A percentile compares a stretch with the other conserved stretches of the same genome.
phyloP scores from a whole-genome alignment of 2,888 invertebrate species.

The Callimorpha dominula region DNA sequence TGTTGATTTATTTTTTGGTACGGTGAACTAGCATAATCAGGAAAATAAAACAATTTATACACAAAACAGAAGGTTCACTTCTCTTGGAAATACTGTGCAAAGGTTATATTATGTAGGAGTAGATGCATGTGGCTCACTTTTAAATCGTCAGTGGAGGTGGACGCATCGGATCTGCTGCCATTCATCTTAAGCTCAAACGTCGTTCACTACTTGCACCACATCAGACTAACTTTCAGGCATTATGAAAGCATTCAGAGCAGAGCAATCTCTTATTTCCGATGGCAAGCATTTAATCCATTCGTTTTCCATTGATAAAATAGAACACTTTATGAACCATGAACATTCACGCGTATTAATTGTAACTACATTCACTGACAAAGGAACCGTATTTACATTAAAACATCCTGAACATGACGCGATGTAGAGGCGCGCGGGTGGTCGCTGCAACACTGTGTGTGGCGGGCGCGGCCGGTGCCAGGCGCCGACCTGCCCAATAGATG shows the following conservation, averaged over 20 bases:
- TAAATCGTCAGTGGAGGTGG: constrained; percentile 82
- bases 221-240: not conserved
- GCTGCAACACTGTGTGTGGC: constrained; percentile 15
- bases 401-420: not conserved
- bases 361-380: constrained; percentile 9
- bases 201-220: constrained; percentile 7
- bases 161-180: constrained; percentile 75
- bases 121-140: constrained; percentile 60
- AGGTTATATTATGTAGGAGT: no score
- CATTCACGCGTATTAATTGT: not conserved
- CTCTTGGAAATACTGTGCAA: not conserved
- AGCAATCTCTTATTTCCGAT: not conserved
- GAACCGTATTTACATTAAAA: not conserved
- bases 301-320: not conserved
- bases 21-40: not conserved
- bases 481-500: constrained; percentile 8
- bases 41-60: no score
- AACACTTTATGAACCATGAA: not conserved
- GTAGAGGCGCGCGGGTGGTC: not conserved
- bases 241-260: not conserved
- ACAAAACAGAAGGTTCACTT: not conserved
- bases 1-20: not conserved
- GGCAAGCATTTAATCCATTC: not conserved
- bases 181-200: constrained; percentile 56
- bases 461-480: constrained; percentile 24